phyloP scores from a whole-genome alignment of 2,113 vertebrate species.

The Ptychochromis oligacanthus region DNA sequence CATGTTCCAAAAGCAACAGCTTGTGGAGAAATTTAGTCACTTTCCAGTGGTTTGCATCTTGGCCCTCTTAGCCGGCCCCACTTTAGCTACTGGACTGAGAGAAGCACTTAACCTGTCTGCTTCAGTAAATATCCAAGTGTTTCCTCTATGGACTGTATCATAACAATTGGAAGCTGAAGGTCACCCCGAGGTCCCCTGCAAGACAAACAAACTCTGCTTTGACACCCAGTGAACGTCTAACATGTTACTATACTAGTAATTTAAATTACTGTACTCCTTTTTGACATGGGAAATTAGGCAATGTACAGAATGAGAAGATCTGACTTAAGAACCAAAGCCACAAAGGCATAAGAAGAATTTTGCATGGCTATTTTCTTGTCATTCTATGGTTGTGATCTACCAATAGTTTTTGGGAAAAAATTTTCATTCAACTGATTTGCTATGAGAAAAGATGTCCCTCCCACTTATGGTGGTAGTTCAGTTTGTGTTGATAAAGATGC shows the following conservation, averaged over 20 bases:
- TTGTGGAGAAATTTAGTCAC: background rate
- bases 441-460: background rate
- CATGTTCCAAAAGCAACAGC: background rate
- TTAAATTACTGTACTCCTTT: background rate
- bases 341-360: too few species aligned
- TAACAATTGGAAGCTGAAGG: slow-evolving; percentile 43
- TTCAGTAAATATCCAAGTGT: slow-evolving; percentile 49
- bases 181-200: slow-evolving; percentile 15
- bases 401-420: background rate
- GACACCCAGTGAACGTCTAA: background rate
- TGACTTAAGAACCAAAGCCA: too few species aligned
- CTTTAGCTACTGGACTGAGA: slow-evolving; percentile 42
- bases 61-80: background rate
- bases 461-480: background rate
- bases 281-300: background rate
- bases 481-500: too few species aligned
- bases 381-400: too few species aligned
- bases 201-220: slow-evolving; percentile 32
- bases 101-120: slow-evolving; percentile 58
- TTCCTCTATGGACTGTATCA: slow-evolving; percentile 44
- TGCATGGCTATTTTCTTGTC: too few species aligned
- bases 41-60: slow-evolving; percentile 33
- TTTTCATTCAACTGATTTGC: background rate
- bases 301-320: background rate
- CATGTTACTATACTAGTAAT: background rate